Percentiles rank a stretch among this genome's conserved stretches.
phyloP scores from a whole-genome alignment of 2,888 invertebrate species.

The Seira musarum region DNA sequence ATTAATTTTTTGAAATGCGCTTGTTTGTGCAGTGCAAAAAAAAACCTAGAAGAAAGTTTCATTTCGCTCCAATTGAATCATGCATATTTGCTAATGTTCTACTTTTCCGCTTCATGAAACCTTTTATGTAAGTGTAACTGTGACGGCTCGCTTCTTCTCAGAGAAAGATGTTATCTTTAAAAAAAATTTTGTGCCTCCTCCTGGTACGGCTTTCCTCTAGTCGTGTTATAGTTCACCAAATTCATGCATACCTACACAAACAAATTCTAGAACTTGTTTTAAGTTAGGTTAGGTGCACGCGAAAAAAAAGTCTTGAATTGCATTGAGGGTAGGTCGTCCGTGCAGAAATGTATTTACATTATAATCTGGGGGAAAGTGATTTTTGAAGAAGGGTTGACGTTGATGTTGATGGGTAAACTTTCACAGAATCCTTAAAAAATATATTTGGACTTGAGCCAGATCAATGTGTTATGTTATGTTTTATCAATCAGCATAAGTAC shows the following conservation, averaged over 20 bases:
- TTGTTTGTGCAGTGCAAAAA: not conserved
- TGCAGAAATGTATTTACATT: too few species aligned
- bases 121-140: conserved; percentile 6
- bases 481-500: too few species aligned
- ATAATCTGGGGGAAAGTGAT: too few species aligned
- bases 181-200: not conserved
- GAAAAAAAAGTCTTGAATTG: not conserved
- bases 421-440: too few species aligned
- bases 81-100: conserved; percentile 3
- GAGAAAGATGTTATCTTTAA: not conserved
- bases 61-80: not conserved
- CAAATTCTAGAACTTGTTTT: too few species aligned
- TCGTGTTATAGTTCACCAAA: too few species aligned
- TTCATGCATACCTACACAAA: not conserved
- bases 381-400: too few species aligned
- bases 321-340: too few species aligned
- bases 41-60: not conserved
- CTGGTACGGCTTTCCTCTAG: not conserved
- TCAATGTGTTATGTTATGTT: too few species aligned
- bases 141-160: not conserved
- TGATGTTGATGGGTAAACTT: too few species aligned
- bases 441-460: too few species aligned
- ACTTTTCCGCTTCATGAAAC: conserved; percentile 35
- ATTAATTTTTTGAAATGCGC: not conserved
- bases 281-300: too few species aligned